These are phyloP conservation scores for Saimiri boliviensis DNA, from an alignment of 2,113 vertebrate species.

Conservation along the genomic window DNA sequence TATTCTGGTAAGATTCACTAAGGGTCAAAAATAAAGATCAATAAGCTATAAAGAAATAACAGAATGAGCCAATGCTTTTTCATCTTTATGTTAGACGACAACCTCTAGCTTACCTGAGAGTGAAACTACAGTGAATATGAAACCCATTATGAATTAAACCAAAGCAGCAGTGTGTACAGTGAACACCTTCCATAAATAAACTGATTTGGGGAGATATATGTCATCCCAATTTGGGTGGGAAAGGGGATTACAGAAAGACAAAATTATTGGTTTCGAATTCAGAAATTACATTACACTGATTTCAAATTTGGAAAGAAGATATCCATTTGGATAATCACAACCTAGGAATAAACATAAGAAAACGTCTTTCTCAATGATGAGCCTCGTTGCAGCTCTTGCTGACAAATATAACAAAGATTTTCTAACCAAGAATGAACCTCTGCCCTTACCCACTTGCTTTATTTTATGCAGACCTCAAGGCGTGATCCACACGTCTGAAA, in stretches of 20 bases:
- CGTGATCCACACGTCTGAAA: conserved; percentile 37
- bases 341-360: background rate
- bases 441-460: background rate
- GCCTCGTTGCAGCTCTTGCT: background rate
- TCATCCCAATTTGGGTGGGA: background rate
- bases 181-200: conserved; percentile 26
- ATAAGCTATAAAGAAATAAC: conserved; percentile 18
- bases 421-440: background rate
- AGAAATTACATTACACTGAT: conserved; percentile 48
- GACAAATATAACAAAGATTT: conserved; percentile 5
- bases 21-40: conserved; percentile 37
- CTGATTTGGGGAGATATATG: background rate
- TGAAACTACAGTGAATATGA: background rate
- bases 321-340: background rate
- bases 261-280: conserved; percentile 36
- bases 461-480: background rate
- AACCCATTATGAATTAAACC: conserved; percentile 36
- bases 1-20: background rate
- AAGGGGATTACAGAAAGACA: background rate
- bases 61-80: conserved; percentile 33
- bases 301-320: conserved; percentile 24
- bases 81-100: conserved; percentile 4
- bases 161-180: background rate
- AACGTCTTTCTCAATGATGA: background rate
- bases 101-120: background rate